These are phyloP conservation scores for Blastobasis adustella DNA, from an alignment of 2,888 invertebrate species.

Conservation along the genomic window DNA sequence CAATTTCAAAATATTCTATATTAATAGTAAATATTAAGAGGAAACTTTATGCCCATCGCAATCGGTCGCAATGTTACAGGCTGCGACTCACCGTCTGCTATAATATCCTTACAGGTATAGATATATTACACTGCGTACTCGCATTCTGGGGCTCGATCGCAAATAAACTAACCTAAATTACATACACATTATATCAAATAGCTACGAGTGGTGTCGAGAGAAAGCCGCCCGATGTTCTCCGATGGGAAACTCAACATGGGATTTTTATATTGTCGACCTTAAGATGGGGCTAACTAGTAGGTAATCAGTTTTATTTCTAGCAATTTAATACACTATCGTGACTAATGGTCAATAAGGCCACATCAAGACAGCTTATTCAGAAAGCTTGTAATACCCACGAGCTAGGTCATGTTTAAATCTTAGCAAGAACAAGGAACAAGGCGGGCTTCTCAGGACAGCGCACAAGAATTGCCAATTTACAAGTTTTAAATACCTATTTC, in stretches of 20 bases:
- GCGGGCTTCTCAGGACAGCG: slow-evolving; percentile 13
- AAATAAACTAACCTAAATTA: slow-evolving; percentile 43
- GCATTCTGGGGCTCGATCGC: slow-evolving; percentile 24
- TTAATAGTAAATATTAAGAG: slow-evolving; percentile 51
- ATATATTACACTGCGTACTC: slow-evolving; percentile 31
- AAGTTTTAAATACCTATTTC: slow-evolving; percentile 25
- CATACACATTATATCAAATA: slow-evolving; percentile 26
- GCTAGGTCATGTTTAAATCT: too few relatives aligned
- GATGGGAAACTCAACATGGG: too few relatives aligned
- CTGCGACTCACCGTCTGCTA: slow-evolving; percentile 1
- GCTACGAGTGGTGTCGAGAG: background rate
- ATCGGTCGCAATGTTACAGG: slow-evolving; percentile 7
- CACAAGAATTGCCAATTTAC: slow-evolving; percentile 21
- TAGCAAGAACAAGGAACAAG: background rate
- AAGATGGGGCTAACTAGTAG: too few relatives aligned
- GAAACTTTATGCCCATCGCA: slow-evolving; percentile 18
- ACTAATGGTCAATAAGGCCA: too few relatives aligned
- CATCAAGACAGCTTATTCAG: too few relatives aligned
- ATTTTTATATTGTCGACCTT: too few relatives aligned
- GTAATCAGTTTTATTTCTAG: too few relatives aligned
- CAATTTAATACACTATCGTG: too few relatives aligned
- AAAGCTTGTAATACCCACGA: too few relatives aligned
- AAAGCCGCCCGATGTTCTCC: too few relatives aligned
- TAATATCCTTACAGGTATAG: slow-evolving; percentile 7
- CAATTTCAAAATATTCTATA: slow-evolving; percentile 63